Evolutionary conservation across 2,113 vertebrate genomes (phyloP), one percentile per base, ranked within the genome.

Genomic region (Microtus montanus): DNA sequence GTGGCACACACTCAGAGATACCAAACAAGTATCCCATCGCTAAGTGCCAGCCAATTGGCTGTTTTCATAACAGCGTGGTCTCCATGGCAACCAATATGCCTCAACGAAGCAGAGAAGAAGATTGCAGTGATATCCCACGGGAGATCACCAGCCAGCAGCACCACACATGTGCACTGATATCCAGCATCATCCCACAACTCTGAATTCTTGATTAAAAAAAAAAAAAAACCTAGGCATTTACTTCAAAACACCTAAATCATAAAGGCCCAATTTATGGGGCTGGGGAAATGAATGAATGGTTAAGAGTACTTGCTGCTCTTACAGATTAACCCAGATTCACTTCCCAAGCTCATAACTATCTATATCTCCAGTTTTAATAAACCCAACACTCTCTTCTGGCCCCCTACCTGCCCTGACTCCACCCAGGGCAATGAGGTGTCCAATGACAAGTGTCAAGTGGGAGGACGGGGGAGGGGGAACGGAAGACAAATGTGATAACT

Each of bases 11-110:
- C 71, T 11, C 9, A 7, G 28, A 7, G 26, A 13, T 44, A 41
- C 77, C 61, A 1, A 47, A 89, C 61, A 68, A 85, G 63, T 63
- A 1, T 41, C 64, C n/a, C 0, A 0, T 79, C 17, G 28, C 44
- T 2, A 6, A 10, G 30, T 22, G 2, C 26, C 26, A 7, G 77
- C 92, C 95, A 93, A n/a, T 89, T 74, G 10, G 41, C 83, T 3
- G 28, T 86, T 73, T 52, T 90, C 89, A 82, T 91, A 86, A 58
- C 88, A 64, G 5, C 26, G 26, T 3, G 0, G 52, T 95, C 92
- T 95, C 96, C 73, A 58, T 54, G 87, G 83, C 89, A 95, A 95
- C 96, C 0, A 0, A 12, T 35, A 64, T 20, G 24, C 86, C 82
- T 90, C 92, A 7, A 30, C 85, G 85, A 87, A n/a, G n/a, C 1